Evolutionary conservation across 2,113 vertebrate genomes (phyloP).

Genomic region (Melanocharis versteri): DNA sequence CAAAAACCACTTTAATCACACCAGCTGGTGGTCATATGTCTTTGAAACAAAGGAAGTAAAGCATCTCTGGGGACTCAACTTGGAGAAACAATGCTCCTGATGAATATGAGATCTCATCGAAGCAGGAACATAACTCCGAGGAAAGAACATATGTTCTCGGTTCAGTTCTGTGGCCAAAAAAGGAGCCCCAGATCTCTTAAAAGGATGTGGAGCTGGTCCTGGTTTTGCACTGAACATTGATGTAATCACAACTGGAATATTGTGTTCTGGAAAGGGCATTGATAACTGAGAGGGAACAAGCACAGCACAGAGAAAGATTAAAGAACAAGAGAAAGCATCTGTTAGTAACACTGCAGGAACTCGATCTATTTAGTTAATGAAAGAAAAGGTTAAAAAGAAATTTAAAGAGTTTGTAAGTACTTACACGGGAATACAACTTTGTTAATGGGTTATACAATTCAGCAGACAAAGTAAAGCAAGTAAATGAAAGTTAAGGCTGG

Average conservation of each 20-base stretch:
- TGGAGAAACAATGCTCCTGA: not conserved
- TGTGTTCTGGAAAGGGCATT: not conserved
- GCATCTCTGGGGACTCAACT: not conserved
- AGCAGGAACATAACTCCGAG: not conserved
- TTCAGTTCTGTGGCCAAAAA: slow-evolving; percentile 31
- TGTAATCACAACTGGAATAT: not conserved
- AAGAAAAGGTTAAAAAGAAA: slow-evolving; percentile 16
- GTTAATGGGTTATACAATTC: not conserved
- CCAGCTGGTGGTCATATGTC: not conserved
- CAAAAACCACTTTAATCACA: not conserved
- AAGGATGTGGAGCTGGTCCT: not conserved
- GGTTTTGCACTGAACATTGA: not conserved
- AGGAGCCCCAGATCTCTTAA: slow-evolving; percentile 5
- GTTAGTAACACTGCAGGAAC: not conserved
- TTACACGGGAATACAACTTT: not conserved
- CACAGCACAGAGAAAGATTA: not conserved
- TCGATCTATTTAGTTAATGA: not conserved
- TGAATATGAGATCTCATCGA: not conserved
- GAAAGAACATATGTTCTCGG: not conserved
- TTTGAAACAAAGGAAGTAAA: slow-evolving; percentile 4
- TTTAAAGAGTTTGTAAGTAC: slow-evolving; percentile 7
- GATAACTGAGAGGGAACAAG: not conserved
- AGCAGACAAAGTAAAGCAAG: not conserved
- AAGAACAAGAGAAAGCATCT: not conserved
- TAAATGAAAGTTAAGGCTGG: not conserved